Conservation (phyloP, 2,888 invertebrate genomes). For the Cephus nigrinus region DNA sequence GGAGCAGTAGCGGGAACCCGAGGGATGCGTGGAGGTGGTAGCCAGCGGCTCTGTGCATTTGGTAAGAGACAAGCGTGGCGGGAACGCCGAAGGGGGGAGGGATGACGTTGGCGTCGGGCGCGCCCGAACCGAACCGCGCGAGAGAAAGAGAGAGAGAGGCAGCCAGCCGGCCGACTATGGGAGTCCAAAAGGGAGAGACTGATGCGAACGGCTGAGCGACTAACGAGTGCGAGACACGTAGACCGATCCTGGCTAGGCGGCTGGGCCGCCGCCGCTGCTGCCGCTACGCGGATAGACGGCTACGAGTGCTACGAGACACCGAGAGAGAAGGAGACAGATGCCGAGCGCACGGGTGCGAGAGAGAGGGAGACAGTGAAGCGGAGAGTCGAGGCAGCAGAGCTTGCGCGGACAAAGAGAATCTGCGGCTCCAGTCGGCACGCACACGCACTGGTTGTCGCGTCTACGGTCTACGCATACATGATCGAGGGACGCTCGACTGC, state of each 20-base stretch:
- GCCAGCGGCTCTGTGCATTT: not conserved
- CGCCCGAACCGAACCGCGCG: slow-evolving; percentile 28
- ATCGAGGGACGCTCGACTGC: not conserved
- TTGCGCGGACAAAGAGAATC: slow-evolving; percentile 65
- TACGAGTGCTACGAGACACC: not conserved
- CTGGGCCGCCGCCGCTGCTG: not conserved
- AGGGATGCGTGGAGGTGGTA: not conserved
- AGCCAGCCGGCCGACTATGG: slow-evolving; percentile 17
- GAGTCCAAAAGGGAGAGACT: slow-evolving; percentile 20
- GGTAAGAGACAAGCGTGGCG: slow-evolving; percentile 3
- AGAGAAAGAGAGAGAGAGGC: slow-evolving; percentile 16
- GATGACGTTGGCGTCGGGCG: slow-evolving; percentile 21
- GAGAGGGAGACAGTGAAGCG: slow-evolving; percentile 18
- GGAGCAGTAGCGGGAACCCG: not conserved
- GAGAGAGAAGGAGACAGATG: slow-evolving; percentile 22
- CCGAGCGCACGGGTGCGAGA: slow-evolving; percentile 5
- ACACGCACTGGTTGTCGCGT: slow-evolving; percentile 34
- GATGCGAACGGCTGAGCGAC: slow-evolving; percentile 10
- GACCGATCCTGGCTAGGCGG: slow-evolving; percentile 10
- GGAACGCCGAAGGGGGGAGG: not conserved
- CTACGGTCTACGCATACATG: not conserved
- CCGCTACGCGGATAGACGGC: not conserved
- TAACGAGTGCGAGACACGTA: slow-evolving; percentile 10
- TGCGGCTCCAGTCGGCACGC: slow-evolving; percentile 58
- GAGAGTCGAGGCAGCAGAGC: slow-evolving; percentile 51